Evolutionary conservation across 37 sponge, comb jelly and placozoan genomes (phyloP).

Genomic region (Corticium candelabrum): DNA sequence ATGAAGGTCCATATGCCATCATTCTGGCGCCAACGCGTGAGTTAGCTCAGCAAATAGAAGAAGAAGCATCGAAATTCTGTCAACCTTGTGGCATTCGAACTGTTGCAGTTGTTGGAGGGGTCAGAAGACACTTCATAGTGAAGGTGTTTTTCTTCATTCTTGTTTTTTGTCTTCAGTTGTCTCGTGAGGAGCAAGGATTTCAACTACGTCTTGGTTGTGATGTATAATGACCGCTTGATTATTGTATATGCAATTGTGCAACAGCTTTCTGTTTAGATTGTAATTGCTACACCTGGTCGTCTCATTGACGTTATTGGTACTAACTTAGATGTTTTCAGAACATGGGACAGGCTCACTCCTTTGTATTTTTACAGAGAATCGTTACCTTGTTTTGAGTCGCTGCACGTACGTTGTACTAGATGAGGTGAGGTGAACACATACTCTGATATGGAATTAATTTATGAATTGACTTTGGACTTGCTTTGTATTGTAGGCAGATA

Average conservation of each 20-base stretch:
- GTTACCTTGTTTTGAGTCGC: slow-evolving; percentile 77
- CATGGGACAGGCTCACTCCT: too few relatives aligned
- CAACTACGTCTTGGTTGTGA: slow-evolving; percentile 87
- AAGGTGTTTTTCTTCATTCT: neutral
- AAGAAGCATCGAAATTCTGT: slow-evolving; percentile 87
- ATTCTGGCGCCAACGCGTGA: slow-evolving; percentile 97
- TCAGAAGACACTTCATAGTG: slow-evolving; percentile 12
- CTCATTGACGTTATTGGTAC: slow-evolving; percentile 89
- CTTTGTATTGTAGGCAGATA: slow-evolving; percentile 76
- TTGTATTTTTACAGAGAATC: slow-evolving; percentile 37
- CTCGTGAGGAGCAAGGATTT: slow-evolving; percentile 95
- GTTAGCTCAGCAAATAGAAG: slow-evolving; percentile 85
- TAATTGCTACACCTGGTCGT: slow-evolving; percentile 97
- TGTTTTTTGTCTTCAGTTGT: slow-evolving; percentile 18
- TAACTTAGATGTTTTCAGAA: too few relatives aligned
- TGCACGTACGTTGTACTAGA: slow-evolving; percentile 97
- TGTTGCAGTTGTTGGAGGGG: slow-evolving; percentile 86
- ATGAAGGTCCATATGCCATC: slow-evolving; percentile 93
- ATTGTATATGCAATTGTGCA: neutral
- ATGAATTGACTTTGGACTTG: too few relatives aligned
- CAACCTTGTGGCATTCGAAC: slow-evolving; percentile 75
- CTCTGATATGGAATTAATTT: neutral
- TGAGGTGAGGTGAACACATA: slow-evolving; percentile 42
- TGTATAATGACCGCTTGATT: slow-evolving; percentile 10
- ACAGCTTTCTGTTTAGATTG: slow-evolving; percentile 40